Evolutionary conservation across 2,797 vertebrate genomes (phyloP).

Genomic region (Sebastolobus alascanus): DNA sequence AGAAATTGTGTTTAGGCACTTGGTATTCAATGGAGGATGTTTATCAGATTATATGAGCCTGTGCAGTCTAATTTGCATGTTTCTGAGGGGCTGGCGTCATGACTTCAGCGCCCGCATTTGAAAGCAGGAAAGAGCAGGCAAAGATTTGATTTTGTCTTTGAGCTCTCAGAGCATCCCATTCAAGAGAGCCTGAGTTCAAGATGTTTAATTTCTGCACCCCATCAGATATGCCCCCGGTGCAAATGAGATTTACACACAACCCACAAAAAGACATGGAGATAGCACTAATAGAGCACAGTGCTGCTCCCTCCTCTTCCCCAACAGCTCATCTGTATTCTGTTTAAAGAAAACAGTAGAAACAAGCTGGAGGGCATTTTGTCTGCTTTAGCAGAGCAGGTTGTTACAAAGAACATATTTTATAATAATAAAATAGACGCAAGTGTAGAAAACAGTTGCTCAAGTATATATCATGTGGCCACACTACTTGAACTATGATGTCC

Average conservation of each 20-base stretch:
- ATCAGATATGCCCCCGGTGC: constrained; percentile 44
- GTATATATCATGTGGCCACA: neutral
- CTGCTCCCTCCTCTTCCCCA: constrained; percentile 25
- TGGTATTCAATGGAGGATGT: constrained; percentile 78
- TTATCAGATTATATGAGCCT: constrained; percentile 78
- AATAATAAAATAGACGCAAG: constrained; percentile 3
- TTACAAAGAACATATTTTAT: constrained; percentile 6
- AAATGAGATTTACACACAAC: constrained; percentile 70
- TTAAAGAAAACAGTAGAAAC: constrained; percentile 37
- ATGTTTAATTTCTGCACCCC: constrained; percentile 58
- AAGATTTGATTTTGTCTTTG: constrained; percentile 63
- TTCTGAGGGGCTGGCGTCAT: constrained; percentile 62
- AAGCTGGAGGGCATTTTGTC: constrained; percentile 30
- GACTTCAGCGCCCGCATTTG: constrained; percentile 62
- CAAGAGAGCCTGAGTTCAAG: constrained; percentile 51
- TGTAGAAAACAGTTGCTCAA: neutral
- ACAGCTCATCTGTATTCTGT: constrained; percentile 55
- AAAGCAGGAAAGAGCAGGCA: constrained; percentile 55
- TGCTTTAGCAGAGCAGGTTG: constrained; percentile 30
- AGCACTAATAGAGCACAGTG: constrained; percentile 45
- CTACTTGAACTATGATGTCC: neutral
- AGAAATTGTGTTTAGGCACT: constrained; percentile 76
- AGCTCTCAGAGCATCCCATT: constrained; percentile 42
- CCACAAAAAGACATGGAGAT: constrained; percentile 53
- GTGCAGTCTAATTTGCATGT: constrained; percentile 79